phyloP scores from a whole-genome alignment of 2,888 invertebrate species.

The Pachymerium ferrugineum region DNA sequence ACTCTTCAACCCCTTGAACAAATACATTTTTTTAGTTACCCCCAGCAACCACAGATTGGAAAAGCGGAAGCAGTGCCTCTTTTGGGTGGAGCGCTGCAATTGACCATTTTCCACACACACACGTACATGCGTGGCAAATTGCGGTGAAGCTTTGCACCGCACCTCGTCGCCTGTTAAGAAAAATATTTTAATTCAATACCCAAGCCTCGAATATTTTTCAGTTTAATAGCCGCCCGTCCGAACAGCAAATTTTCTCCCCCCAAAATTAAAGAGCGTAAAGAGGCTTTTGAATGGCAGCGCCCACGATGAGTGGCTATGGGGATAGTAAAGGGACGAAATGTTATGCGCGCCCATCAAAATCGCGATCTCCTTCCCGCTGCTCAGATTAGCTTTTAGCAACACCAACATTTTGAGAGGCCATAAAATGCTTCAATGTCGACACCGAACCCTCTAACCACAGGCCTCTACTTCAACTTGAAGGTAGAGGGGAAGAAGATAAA shows the following conservation, averaged over 20 bases:
- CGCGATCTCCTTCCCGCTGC: slow-evolving; percentile 3
- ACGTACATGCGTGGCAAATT: background rate
- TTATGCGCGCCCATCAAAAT: slow-evolving; percentile 18
- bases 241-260: background rate
- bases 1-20: no score
- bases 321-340: background rate
- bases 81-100: background rate
- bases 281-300: background rate
- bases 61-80: slow-evolving; percentile 1
- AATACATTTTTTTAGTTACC: background rate
- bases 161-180: background rate
- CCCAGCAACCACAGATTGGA: background rate
- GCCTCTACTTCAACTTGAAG: background rate
- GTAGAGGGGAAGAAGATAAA: no score
- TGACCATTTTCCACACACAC: slow-evolving; percentile 9
- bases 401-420: background rate
- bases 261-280: slow-evolving; percentile 18
- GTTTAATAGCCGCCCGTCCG: background rate
- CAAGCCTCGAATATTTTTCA: background rate
- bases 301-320: slow-evolving; percentile 1
- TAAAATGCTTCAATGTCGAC: slow-evolving; percentile 9
- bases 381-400: slow-evolving; percentile 4
- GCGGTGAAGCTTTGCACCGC: background rate
- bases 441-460: background rate
- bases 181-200: slow-evolving; percentile 21